These are phyloP conservation scores for Aurelia sp. DNA, from an alignment of 30 jellyfish, hydroid and myxozoan species.

Conservation along the genomic window DNA sequence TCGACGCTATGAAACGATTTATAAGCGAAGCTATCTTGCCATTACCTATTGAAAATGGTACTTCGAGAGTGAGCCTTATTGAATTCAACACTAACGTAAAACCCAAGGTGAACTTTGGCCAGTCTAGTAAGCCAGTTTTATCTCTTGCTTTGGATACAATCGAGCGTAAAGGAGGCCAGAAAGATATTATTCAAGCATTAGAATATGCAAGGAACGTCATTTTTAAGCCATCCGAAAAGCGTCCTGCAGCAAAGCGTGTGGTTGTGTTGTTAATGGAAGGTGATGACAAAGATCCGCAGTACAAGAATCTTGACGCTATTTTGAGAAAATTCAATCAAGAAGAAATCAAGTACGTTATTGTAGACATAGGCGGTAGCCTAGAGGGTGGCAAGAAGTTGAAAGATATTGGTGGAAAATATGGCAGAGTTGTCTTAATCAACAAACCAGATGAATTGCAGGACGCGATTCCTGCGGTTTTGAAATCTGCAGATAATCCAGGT, in stretches of 20 bases:
- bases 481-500: neutral
- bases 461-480: conserved; percentile 38
- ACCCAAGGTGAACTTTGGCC: neutral
- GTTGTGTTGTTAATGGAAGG: conserved; percentile 43
- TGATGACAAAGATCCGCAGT: conserved; percentile 1
- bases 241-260: conserved; percentile 22
- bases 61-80: conserved; percentile 17
- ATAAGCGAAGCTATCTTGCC: conserved; percentile 28
- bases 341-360: conserved; percentile 20
- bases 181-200: conserved; percentile 31
- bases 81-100: conserved; percentile 18
- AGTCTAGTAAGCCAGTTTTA: neutral
- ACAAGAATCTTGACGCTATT: neutral
- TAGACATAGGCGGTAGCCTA: conserved; percentile 31
- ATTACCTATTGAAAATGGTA: conserved; percentile 21
- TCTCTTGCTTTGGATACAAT: conserved; percentile 41
- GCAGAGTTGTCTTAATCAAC: conserved; percentile 3
- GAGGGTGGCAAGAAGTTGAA: conserved; percentile 1
- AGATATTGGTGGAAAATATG: conserved; percentile 18
- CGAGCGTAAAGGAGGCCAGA: conserved; percentile 25
- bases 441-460: conserved; percentile 22
- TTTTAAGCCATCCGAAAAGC: conserved; percentile 6
- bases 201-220: conserved; percentile 14
- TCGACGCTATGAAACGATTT: conserved; percentile 26
- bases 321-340: conserved; percentile 15